These are phyloP conservation scores for Melanotaenia duboulayi DNA, from an alignment of 2,113 vertebrate species.

Conservation along the genomic window DNA sequence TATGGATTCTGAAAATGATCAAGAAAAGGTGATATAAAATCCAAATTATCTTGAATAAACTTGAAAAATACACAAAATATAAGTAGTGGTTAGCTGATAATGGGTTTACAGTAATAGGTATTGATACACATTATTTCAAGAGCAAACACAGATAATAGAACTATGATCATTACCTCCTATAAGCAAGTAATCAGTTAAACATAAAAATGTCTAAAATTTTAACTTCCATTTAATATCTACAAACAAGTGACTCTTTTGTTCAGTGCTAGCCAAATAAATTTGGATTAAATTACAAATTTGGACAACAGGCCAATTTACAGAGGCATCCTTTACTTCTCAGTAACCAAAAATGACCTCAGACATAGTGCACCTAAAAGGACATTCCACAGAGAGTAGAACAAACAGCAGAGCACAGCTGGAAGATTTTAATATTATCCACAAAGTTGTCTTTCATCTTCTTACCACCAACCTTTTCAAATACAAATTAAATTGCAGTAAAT, in stretches of 20 bases:
- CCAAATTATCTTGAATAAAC: too few species aligned
- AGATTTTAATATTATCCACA: slow-evolving; percentile 28
- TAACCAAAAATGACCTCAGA: slow-evolving; percentile 5
- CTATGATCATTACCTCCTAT: too few species aligned
- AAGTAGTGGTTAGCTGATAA: neutral
- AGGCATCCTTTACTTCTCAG: slow-evolving; percentile 20
- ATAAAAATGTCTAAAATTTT: neutral
- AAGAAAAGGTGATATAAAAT: slow-evolving; percentile 3
- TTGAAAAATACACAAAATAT: neutral
- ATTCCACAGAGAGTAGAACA: slow-evolving; percentile 36
- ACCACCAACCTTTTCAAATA: slow-evolving; percentile 6
- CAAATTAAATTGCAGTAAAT: slow-evolving; percentile 13
- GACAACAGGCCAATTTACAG: neutral
- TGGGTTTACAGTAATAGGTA: neutral
- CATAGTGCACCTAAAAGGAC: slow-evolving; percentile 7
- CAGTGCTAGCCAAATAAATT: neutral
- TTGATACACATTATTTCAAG: neutral
- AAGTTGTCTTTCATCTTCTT: slow-evolving; percentile 37
- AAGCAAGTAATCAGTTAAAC: neutral
- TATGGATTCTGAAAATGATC: slow-evolving; percentile 87
- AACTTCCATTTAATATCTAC: neutral
- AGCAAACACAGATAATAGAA: neutral
- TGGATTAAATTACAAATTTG: neutral
- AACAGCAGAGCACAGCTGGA: slow-evolving; percentile 11
- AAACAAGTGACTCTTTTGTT: neutral